Evolutionary conservation across 2,888 invertebrate genomes (phyloP).

Genomic region (Eupithecia exiguata): DNA sequence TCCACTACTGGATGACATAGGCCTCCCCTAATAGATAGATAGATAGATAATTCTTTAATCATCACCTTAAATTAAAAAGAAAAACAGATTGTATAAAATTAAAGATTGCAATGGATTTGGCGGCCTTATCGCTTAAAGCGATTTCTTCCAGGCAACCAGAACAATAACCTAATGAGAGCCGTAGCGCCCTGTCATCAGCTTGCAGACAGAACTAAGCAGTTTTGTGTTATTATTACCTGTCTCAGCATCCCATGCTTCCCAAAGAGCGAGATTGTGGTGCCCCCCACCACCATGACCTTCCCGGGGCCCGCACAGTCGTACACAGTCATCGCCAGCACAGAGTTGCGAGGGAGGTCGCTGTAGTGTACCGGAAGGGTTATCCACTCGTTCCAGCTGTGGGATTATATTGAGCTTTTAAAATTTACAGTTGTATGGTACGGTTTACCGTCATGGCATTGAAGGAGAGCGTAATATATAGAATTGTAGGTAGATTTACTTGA

Average conservation of each 20-base stretch:
- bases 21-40: too few relatives aligned
- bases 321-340: conserved; percentile 93
- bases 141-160: too few relatives aligned
- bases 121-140: too few relatives aligned
- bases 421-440: background rate
- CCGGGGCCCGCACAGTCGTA: conserved; percentile 96
- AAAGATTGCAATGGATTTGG: too few relatives aligned
- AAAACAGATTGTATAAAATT: too few relatives aligned
- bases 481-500: background rate
- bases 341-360: conserved; percentile 94
- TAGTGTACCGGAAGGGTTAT: conserved; percentile 94
- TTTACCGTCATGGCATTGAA: background rate
- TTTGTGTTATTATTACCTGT: conserved; percentile 81
- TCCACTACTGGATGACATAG: too few relatives aligned
- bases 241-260: conserved; percentile 96
- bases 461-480: background rate
- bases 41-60: too few relatives aligned
- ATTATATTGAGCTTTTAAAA: conserved; percentile 30
- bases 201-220: too few relatives aligned
- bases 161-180: too few relatives aligned
- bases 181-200: too few relatives aligned
- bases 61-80: too few relatives aligned
- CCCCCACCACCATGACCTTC: conserved; percentile 93
- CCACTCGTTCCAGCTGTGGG: conserved; percentile 98
- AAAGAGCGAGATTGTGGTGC: conserved; percentile 96